A percentile compares a stretch with the other conserved stretches of the same genome.
Conservation (phyloP, 2,888 invertebrate genomes). For the Melanchra persicariae region DNA sequence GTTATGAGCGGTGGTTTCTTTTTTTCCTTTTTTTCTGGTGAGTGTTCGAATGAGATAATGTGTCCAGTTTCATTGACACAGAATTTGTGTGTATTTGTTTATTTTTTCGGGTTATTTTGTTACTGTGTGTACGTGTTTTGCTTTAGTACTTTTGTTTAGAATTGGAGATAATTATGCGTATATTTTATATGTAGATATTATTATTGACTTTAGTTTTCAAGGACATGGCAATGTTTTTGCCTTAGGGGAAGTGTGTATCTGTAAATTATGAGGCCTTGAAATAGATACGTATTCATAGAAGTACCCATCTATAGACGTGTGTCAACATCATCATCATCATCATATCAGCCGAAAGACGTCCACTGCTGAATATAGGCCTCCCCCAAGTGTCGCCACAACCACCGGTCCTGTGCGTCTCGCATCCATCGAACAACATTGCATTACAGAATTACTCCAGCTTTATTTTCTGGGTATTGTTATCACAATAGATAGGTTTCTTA, state of each 20-base stretch:
- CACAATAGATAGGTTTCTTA: neutral
- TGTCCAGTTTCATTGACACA: slow-evolving; percentile 70
- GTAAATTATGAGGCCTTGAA: neutral
- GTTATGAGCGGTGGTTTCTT: slow-evolving; percentile 78
- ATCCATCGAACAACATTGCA: too few species aligned
- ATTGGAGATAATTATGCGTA: neutral
- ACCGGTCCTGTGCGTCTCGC: too few species aligned
- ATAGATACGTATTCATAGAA: neutral
- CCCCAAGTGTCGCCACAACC: too few species aligned
- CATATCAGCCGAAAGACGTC: too few species aligned
- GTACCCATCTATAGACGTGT: neutral
- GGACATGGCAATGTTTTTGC: neutral
- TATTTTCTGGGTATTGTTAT: neutral
- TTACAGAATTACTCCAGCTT: neutral
- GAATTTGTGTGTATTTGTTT: slow-evolving; percentile 19
- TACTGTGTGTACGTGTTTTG: neutral
- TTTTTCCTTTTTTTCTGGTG: slow-evolving; percentile 61
- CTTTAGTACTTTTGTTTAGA: neutral
- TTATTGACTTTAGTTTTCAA: slow-evolving; percentile 5
- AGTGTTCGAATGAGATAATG: slow-evolving; percentile 81
- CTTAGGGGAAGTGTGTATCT: neutral
- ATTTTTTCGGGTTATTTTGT: neutral
- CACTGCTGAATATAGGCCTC: too few species aligned
- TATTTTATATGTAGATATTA: neutral
- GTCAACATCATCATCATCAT: too few species aligned